Evolutionary conservation across 1,140 invertebrate species (phyloP), one percentile per base, ranked within the genome.

Genomic region (Zeugodacus cucurbitae): DNA sequence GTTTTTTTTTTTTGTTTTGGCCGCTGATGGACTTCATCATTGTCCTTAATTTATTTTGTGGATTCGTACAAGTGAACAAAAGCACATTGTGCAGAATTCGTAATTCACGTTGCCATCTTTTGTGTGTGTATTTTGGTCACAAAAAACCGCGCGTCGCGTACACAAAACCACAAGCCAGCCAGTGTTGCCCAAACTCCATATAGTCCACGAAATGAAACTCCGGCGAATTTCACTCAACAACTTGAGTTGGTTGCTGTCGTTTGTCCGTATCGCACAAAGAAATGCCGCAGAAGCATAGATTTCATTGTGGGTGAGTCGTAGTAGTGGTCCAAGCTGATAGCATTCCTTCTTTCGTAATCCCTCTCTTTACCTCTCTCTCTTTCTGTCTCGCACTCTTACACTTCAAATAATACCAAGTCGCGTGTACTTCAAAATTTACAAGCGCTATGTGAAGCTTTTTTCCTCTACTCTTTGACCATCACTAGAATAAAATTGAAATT

Each of bases 51-150:
- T 93, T 93, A 93, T 92, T 92, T 92, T 90, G 90, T 90, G 92
- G 91, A 91, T 92, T 90, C 91, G n/a, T 90, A 89, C 90, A 92
- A 92, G 91, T 91, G 87, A 85, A 93, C 91, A 92, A 92, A 90
- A 90, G 91, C 89, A 92, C 91, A 93, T 92, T 92, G 92, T 92
- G 91, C 91, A 92, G 92, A 93, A 93, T 92, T 93, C 92, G 91
- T 92, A 92, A 93, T 93, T 93, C 90, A 90, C 90, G 92, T 92
- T 88, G 88, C 74, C 74, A 54, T 67, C 86, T 88, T 88, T 87
- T 87, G 70, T 88, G 57, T 48, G 37, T 5, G 41, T 14, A 17
- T 54, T 54, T 54, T 54, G 44, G 41, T 10, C 37, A 48, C 41
- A 86, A n/a, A n/a, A 57, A 82, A 82, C 74, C 74, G 41, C 74